Evolutionary conservation across 2,113 vertebrate genomes (phyloP).

Genomic region (Halichoeres trimaculatus): DNA sequence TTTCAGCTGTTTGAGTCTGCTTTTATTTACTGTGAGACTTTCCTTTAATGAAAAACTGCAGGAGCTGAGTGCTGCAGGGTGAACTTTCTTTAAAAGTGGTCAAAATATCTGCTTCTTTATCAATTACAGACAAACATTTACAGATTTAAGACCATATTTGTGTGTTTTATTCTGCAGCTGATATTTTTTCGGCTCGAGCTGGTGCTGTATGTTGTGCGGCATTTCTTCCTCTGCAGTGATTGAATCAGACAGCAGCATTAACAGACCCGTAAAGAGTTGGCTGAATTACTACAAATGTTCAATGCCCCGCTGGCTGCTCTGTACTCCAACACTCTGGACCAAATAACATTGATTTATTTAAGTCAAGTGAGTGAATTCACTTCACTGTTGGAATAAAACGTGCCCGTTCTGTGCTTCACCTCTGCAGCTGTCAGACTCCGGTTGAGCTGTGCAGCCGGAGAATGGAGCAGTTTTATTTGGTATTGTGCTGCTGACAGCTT

Average conservation of each 20-base stretch:
- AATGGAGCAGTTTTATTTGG: constrained; percentile 28
- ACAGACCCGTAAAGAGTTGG: constrained; percentile 59
- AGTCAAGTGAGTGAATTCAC: constrained; percentile 30
- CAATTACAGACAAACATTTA: background rate
- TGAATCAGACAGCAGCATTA: constrained; percentile 48
- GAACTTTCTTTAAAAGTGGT: background rate
- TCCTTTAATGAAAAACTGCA: constrained; percentile 20
- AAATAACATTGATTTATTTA: constrained; percentile 40
- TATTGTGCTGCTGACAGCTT: constrained; percentile 9
- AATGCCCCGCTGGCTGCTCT: constrained; percentile 25
- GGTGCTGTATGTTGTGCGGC: background rate
- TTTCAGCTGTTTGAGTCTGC: constrained; percentile 22
- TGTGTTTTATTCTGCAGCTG: background rate
- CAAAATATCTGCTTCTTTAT: too few relatives aligned
- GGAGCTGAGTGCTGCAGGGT: constrained; percentile 4
- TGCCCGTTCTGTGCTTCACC: constrained; percentile 13
- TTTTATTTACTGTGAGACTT: constrained; percentile 31
- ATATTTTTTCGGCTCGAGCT: background rate
- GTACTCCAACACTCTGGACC: constrained; percentile 14
- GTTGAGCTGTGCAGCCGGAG: constrained; percentile 20
- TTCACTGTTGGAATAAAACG: constrained; percentile 17
- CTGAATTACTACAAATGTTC: constrained; percentile 54
- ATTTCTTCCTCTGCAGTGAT: constrained; percentile 14
- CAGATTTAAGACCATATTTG: background rate
- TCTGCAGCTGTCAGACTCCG: constrained; percentile 39